Base-by-base conservation (phyloP, 2,113 vertebrate species). In the Gopherus evgoodei region DNA sequence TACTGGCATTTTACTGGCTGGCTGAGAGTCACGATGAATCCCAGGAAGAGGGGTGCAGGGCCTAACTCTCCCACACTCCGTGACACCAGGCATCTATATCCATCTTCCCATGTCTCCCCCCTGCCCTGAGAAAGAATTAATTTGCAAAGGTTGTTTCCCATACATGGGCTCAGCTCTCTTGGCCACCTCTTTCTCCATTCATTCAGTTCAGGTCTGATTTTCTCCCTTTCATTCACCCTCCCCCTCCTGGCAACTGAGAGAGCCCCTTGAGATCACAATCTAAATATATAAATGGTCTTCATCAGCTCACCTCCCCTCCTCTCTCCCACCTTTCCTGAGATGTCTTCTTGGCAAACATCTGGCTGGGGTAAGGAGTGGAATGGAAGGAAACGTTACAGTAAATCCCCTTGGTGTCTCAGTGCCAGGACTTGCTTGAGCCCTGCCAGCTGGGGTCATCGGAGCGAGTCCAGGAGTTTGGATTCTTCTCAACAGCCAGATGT, bases 101-200 rank as follows among this genome's bases (percentile, higher is more conserved):
- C 4, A 12, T n/a, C 35, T 13, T 29, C 27, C 25, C 29, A 4
- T 35, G 19, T 22, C 50, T 38, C 21, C 19, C 11, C 81, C 22
- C 35, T n/a, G 17, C 7, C 53, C 8, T 6, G 6, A 12, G 22
- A 19, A 27, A 76, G 93, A 97, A 96, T 96, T 53, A 16, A 94
- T 96, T 96, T 96, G 88, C 94, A 89, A 84, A 95, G 94, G 96
- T 91, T 88, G 95, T 93, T 94, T 94, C 93, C 95, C 93, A 86
- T 95, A 93, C 91, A 88, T 24, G 57, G 81, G 31, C 92, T 88
- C 89, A 83, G 79, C 93, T 59, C 44, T 49, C 31, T 27, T 87
- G 6, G 52, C 38, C 52, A 14, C 35, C 19, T 49, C 35, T 24
- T 59, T 42, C 57, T 2, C 87, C 75, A 76, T 56, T 80, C 87